phyloP scores from a whole-genome alignment of 23 tunicate genomes.

The Trididemnum nubilum region DNA sequence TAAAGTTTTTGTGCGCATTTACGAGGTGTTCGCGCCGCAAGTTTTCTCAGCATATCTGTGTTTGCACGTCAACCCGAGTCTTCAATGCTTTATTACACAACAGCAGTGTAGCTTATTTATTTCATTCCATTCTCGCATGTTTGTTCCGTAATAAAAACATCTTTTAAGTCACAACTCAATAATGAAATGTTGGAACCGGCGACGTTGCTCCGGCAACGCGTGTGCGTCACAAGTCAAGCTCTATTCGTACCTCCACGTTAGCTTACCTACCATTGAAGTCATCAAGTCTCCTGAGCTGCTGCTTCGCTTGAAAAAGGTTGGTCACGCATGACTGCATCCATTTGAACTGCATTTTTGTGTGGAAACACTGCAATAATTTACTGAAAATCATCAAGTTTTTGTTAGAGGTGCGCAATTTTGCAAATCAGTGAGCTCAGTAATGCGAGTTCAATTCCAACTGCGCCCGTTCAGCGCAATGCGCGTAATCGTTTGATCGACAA shows the following conservation, averaged over 20 bases:
- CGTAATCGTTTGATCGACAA: too few relatives aligned
- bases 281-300: constrained; percentile 13
- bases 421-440: too few relatives aligned
- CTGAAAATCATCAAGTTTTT: too few relatives aligned
- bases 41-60: too few relatives aligned
- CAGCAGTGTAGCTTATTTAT: too few relatives aligned
- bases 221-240: constrained; percentile 24
- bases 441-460: too few relatives aligned
- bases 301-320: constrained; percentile 47
- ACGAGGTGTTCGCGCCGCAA: too few relatives aligned
- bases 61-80: too few relatives aligned
- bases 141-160: background rate
- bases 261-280: constrained; percentile 29
- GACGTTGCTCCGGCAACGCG: background rate
- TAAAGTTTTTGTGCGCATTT: too few relatives aligned
- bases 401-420: too few relatives aligned
- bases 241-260: constrained; percentile 48
- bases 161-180: background rate
- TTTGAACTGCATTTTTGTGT: background rate
- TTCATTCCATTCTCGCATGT: constrained; percentile 29
- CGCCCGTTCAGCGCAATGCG: too few relatives aligned
- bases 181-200: constrained; percentile 28
- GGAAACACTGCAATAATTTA: background rate
- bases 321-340: background rate
- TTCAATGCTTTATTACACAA: too few relatives aligned